Conservation (phyloP, 2,888 invertebrate genomes). For the Noctua comes region DNA sequence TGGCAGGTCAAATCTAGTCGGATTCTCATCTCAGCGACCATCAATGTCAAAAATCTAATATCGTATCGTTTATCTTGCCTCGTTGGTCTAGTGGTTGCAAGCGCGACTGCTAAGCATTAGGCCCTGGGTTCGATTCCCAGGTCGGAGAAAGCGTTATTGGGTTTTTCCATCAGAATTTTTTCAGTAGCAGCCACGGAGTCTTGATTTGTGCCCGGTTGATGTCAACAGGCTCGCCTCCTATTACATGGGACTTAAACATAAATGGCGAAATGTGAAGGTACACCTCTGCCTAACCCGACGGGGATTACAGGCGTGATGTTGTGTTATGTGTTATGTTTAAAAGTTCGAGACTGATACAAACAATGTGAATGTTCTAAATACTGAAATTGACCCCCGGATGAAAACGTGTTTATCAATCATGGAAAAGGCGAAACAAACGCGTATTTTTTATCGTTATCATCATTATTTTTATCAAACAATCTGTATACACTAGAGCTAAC, state of each 20-base stretch:
- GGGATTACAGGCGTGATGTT: neutral
- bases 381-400: neutral
- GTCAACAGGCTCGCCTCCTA: neutral
- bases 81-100: neutral
- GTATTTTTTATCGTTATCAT: neutral
- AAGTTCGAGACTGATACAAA: neutral
- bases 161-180: neutral
- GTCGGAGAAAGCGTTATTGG: neutral
- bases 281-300: neutral
- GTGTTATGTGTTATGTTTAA: neutral
- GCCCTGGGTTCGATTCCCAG: neutral
- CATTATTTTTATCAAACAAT: neutral
- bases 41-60: neutral
- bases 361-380: neutral
- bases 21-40: neutral
- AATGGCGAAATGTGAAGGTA: neutral
- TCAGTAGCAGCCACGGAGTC: neutral
- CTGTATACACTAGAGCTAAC: neutral
- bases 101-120: neutral
- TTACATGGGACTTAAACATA: neutral
- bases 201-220: neutral
- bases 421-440: neutral
- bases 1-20: neutral
- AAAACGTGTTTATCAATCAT: neutral
- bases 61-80: neutral